phyloP scores from a whole-genome alignment of 1,140 invertebrate genomes.

The Tetragonula clypearis region DNA sequence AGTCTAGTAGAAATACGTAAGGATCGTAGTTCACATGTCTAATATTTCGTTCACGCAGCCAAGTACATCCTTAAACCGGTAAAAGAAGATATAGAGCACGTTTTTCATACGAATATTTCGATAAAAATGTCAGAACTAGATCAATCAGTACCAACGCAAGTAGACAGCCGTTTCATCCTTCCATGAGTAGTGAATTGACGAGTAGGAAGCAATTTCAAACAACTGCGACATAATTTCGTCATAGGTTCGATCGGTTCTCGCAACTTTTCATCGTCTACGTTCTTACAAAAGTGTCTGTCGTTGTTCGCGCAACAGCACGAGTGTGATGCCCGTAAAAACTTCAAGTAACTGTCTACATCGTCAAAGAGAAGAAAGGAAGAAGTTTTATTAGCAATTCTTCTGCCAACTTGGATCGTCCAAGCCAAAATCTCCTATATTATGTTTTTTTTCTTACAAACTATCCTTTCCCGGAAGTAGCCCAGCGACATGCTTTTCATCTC shows the following conservation, averaged over 20 bases:
- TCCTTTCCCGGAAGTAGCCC: slow-evolving; percentile 83
- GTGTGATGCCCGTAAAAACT: slow-evolving; percentile 55
- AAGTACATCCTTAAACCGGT: slow-evolving; percentile 68
- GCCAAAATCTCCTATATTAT: background rate
- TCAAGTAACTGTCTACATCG: slow-evolving; percentile 42
- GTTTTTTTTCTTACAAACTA: slow-evolving; percentile 71
- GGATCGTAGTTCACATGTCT: slow-evolving; percentile 78
- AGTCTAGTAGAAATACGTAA: slow-evolving; percentile 84
- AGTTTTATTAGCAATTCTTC: background rate
- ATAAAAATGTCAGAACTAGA: slow-evolving; percentile 14
- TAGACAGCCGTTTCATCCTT: slow-evolving; percentile 69
- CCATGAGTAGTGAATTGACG: slow-evolving; percentile 67
- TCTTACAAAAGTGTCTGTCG: slow-evolving; percentile 19
- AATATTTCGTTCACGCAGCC: slow-evolving; percentile 67
- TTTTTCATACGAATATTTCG: background rate
- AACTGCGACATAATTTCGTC: slow-evolving; percentile 67
- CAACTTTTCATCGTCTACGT: slow-evolving; percentile 50
- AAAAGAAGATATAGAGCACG: background rate
- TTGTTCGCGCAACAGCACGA: slow-evolving; percentile 62
- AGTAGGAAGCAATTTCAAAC: slow-evolving; percentile 65
- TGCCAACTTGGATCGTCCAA: background rate
- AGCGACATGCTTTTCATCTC: slow-evolving; percentile 81
- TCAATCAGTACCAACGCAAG: slow-evolving; percentile 68
- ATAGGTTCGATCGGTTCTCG: slow-evolving; percentile 45
- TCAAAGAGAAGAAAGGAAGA: slow-evolving; percentile 1